Conservation (phyloP, 2,888 invertebrate genomes). For the Folsomia candida region DNA sequence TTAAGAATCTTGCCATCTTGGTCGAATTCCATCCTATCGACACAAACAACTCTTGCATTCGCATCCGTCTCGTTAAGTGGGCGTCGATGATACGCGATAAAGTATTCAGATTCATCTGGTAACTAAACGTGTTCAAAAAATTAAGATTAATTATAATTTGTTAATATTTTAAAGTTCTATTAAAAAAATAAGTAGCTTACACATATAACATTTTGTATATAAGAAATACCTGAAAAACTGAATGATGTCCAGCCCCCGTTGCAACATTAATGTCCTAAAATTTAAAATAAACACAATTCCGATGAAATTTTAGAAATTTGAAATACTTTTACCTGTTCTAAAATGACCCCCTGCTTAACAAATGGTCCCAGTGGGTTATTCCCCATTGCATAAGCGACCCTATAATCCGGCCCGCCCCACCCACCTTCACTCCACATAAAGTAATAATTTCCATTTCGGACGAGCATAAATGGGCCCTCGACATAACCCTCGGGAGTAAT, state of each 20-base stretch:
- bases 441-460: conserved; percentile 36
- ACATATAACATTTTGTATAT: no score
- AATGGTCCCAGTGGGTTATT: conserved; percentile 34
- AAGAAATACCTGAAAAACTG: conserved; percentile 39
- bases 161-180: no score
- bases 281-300: no score
- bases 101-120: conserved; percentile 31
- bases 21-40: conserved; percentile 41
- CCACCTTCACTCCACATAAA: conserved; percentile 44
- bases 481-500: conserved; percentile 37
- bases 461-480: conserved; percentile 43
- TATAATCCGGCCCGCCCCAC: conserved; percentile 43
- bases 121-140: no score
- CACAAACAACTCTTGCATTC: conserved; percentile 38
- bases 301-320: no score
- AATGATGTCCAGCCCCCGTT: conserved; percentile 45
- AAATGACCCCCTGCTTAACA: conserved; percentile 24
- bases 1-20: conserved; percentile 36
- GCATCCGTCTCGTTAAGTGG: conserved; percentile 32
- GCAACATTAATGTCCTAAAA: conserved; percentile 34
- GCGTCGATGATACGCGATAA: conserved; percentile 43
- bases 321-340: no score
- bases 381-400: conserved; percentile 39
- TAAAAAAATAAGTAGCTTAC: no score
- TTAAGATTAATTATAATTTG: no score